phyloP scores from a whole-genome alignment of 2,113 vertebrate species.

The Oxygymnocypris stewartii region DNA sequence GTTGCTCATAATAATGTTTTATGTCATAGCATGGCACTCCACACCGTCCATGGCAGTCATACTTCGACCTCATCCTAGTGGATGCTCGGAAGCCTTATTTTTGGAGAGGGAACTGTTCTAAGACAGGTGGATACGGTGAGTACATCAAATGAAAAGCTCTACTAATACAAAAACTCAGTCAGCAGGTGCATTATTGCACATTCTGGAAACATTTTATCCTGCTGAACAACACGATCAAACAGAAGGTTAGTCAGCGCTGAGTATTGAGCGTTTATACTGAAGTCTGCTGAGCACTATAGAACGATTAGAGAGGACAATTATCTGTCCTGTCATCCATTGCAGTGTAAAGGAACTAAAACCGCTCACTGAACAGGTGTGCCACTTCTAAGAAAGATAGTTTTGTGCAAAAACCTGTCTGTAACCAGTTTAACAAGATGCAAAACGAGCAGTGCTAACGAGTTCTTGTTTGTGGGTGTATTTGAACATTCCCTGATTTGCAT shows the following conservation, averaged over 20 bases:
- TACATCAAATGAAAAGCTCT: conserved; percentile 21
- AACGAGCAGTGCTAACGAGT: not conserved
- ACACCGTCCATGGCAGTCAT: conserved; percentile 94
- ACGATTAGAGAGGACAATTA: not conserved
- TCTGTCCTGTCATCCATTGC: not conserved
- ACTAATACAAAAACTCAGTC: conserved; percentile 1
- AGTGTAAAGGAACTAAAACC: not conserved
- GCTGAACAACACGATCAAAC: not conserved
- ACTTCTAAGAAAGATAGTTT: not conserved
- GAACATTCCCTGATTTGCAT: not conserved
- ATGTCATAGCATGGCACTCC: conserved; percentile 74
- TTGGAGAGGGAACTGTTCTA: conserved; percentile 92
- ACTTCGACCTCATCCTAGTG: conserved; percentile 96
- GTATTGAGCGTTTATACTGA: not conserved
- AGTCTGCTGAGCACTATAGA: not conserved
- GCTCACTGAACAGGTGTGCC: not conserved
- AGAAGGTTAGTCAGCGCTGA: not conserved
- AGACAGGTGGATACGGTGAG: conserved; percentile 97
- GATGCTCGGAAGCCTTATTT: conserved; percentile 97
- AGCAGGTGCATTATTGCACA: conserved; percentile 1
- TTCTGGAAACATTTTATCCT: conserved; percentile 36
- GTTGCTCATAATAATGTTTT: conserved; percentile 10
- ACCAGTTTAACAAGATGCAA: not conserved
- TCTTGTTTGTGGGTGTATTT: not conserved
- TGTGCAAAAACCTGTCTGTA: not conserved